Percentiles rank a stretch among this genome's conserved stretches.
phyloP scores from a whole-genome alignment of 2,797 vertebrate genomes.

The Smutsia gigantea region DNA sequence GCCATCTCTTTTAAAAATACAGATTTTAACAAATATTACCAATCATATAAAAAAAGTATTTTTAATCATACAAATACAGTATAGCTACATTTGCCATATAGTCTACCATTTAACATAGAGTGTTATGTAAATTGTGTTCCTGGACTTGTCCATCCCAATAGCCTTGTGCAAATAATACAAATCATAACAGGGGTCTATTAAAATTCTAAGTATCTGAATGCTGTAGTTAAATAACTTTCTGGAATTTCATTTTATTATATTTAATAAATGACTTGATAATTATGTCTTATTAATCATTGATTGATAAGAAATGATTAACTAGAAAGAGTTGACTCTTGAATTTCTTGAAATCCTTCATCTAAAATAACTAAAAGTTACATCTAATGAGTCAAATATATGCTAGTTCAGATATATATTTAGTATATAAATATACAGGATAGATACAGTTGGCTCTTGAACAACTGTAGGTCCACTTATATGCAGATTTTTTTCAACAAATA shows the following conservation, averaged over 20 bases:
- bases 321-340: neutral
- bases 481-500: too few relatives aligned
- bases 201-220: conserved; percentile 34
- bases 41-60: conserved; percentile 30
- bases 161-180: conserved; percentile 14
- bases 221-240: neutral
- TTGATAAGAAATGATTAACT: neutral
- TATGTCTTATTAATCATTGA: neutral
- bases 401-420: neutral
- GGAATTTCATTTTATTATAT: neutral
- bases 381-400: neutral
- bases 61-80: conserved; percentile 21
- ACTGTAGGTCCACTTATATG: too few relatives aligned
- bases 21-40: conserved; percentile 33
- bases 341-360: conserved; percentile 10
- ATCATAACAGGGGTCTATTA: neutral
- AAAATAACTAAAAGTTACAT: conserved; percentile 45
- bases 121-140: neutral
- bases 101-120: neutral
- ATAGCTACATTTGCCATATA: neutral
- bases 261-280: conserved; percentile 25
- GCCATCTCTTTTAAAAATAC: conserved; percentile 30
- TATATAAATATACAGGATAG: neutral
- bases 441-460: neutral
- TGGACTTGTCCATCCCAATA: neutral